These are phyloP conservation scores for Plodia interpunctella DNA, from an alignment of 1,140 invertebrate species.

Conservation along the genomic window DNA sequence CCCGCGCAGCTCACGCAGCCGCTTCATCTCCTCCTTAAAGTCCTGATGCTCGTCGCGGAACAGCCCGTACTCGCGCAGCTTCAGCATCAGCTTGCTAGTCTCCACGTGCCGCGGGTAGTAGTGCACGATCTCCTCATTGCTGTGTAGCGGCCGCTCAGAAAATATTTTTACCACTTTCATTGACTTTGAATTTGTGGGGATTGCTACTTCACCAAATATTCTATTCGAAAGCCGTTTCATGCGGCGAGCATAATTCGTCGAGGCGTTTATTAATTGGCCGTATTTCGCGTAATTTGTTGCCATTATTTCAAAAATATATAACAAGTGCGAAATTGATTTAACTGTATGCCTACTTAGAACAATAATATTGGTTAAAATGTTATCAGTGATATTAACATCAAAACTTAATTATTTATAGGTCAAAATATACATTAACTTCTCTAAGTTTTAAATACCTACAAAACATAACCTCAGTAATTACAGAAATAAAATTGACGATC, in stretches of 20 bases:
- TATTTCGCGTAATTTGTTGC: conserved; percentile 81
- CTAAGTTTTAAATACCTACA: too few species aligned
- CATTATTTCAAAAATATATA: conserved; percentile 31
- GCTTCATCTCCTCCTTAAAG: conserved; percentile 93
- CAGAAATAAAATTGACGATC: too few species aligned
- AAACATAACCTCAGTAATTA: too few species aligned
- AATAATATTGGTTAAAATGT: too few species aligned
- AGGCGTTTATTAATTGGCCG: conserved; percentile 80
- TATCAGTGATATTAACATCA: too few species aligned
- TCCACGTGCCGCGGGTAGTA: conserved; percentile 93
- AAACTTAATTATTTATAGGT: too few species aligned
- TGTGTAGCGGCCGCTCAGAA: conserved; percentile 85
- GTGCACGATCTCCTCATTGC: conserved; percentile 84
- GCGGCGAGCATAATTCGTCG: conserved; percentile 87
- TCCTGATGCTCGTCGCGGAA: conserved; percentile 94
- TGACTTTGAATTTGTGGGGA: conserved; percentile 84
- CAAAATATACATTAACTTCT: too few species aligned
- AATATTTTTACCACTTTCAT: conserved; percentile 92
- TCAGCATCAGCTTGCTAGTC: conserved; percentile 83
- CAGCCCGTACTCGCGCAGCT: conserved; percentile 86
- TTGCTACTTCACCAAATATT: conserved; percentile 93
- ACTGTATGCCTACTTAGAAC: too few species aligned
- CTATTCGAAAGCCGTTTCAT: conserved; percentile 92
- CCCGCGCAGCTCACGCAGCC: conserved; percentile 86
- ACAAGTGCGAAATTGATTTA: not conserved